A percentile compares a stretch with the other conserved stretches of the same genome.
Evolutionary conservation across 1,140 invertebrate species (phyloP).

Genomic region (Bicyclus anynana): DNA sequence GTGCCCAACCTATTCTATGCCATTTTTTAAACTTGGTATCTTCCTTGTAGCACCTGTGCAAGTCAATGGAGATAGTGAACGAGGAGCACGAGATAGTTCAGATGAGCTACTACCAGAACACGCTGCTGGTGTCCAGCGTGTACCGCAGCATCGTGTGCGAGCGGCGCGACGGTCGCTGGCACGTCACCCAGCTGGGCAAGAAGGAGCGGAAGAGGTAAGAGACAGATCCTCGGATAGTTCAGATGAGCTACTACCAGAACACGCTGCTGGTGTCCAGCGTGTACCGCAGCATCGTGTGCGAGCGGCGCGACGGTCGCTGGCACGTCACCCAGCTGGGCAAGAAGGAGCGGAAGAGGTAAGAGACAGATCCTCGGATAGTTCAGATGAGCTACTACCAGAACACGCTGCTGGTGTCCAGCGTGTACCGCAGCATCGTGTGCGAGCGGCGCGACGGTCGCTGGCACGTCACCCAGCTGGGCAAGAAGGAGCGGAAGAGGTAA

Average conservation of each 20-base stretch:
- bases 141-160: conserved; percentile 87
- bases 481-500: too few relatives aligned
- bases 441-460: too few relatives aligned
- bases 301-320: conserved; percentile 77
- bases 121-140: conserved; percentile 87
- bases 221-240: conserved; percentile 85
- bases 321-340: conserved; percentile 88
- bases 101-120: conserved; percentile 87
- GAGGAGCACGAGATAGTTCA: conserved; percentile 92
- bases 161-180: conserved; percentile 78
- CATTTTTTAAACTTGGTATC: too few relatives aligned
- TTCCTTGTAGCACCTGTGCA: conserved; percentile 85
- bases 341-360: conserved; percentile 88
- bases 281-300: conserved; percentile 87
- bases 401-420: conserved; percentile 87
- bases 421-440: conserved; percentile 87
- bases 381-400: conserved; percentile 88
- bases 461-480: too few relatives aligned
- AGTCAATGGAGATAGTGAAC: conserved; percentile 88
- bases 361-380: too few relatives aligned
- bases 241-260: conserved; percentile 89
- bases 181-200: conserved; percentile 88
- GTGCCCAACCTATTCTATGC: too few relatives aligned
- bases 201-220: conserved; percentile 88
- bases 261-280: conserved; percentile 87